Conservation (phyloP, 2,888 invertebrate genomes). For the Lepidocyrtoides sp. region DNA sequence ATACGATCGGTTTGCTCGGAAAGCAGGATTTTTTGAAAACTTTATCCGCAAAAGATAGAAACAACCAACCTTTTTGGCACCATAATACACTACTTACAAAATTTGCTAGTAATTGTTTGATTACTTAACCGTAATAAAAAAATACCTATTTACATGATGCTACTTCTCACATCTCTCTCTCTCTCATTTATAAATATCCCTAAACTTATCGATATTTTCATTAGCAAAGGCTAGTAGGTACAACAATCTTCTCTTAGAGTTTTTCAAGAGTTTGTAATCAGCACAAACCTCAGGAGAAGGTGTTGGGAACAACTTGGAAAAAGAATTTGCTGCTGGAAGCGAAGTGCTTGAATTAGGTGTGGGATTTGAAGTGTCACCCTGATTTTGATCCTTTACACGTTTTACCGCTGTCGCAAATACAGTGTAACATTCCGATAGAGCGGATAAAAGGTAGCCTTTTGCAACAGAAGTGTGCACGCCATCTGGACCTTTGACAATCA, state of each 20-base stretch:
- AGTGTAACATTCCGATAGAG: slow-evolving; percentile 77
- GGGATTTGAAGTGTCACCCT: slow-evolving; percentile 27
- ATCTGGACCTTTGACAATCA: slow-evolving; percentile 71
- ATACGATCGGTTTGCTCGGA: too few relatives aligned
- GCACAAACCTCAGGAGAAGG: slow-evolving; percentile 51
- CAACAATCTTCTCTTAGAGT: slow-evolving; percentile 74
- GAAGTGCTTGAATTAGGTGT: too few relatives aligned
- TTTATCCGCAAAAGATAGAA: too few relatives aligned
- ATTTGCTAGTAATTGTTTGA: too few relatives aligned
- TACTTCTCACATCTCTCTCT: background rate
- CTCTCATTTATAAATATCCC: background rate
- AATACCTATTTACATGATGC: background rate
- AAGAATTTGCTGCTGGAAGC: background rate
- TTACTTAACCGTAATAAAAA: too few relatives aligned
- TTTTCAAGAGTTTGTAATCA: slow-evolving; percentile 62
- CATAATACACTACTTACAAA: too few relatives aligned
- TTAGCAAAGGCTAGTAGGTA: slow-evolving; percentile 83
- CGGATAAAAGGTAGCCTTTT: slow-evolving; percentile 77
- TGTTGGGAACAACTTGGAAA: slow-evolving; percentile 60
- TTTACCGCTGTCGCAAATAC: slow-evolving; percentile 44
- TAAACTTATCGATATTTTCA: slow-evolving; percentile 71
- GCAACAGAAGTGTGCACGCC: background rate
- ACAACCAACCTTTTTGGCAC: too few relatives aligned
- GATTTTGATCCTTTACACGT: background rate
- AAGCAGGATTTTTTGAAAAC: too few relatives aligned